A percentile compares a stretch with the other conserved stretches of the same genome.
Evolutionary conservation across 2,113 vertebrate genomes (phyloP).

Genomic region (Anoura caudifer): DNA sequence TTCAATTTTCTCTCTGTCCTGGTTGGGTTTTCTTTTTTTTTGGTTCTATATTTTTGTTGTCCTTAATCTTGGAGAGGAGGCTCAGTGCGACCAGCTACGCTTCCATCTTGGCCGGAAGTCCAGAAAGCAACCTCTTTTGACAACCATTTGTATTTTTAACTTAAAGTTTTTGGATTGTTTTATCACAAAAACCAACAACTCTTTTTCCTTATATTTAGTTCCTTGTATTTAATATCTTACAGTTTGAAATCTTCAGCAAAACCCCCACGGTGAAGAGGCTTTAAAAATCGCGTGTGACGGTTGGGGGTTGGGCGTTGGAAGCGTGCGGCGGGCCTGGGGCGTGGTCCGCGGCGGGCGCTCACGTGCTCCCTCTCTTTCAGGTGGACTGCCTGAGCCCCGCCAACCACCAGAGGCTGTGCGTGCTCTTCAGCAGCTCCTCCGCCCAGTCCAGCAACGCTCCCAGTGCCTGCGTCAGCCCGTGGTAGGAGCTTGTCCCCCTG

Average conservation of each 20-base stretch:
- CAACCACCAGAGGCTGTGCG: conserved; percentile 96
- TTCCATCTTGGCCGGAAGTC: no score
- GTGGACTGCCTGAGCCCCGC: conserved; percentile 94
- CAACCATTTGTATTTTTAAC: background rate
- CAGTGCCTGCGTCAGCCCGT: conserved; percentile 97
- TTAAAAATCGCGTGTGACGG: fast-evolving
- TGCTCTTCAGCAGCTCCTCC: conserved; percentile 98
- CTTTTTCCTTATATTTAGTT: background rate
- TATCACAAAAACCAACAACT: background rate
- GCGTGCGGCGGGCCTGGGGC: fast-evolving
- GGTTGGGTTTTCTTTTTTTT: no score
- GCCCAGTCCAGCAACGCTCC: conserved; percentile 96
- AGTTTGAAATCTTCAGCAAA: background rate
- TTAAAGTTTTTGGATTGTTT: background rate
- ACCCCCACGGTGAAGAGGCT: background rate
- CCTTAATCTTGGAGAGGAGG: no score
- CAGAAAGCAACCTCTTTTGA: background rate
- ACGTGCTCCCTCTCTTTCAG: conserved; percentile 78
- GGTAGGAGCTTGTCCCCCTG: conserved; percentile 80
- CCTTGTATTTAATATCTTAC: background rate
- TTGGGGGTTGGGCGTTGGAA: background rate
- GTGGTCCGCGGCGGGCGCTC: background rate
- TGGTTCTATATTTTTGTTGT: no score
- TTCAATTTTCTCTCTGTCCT: no score
- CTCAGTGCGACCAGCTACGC: no score